phyloP scores from a whole-genome alignment of 1,140 invertebrate genomes.

The Matsumurasca onukii region DNA sequence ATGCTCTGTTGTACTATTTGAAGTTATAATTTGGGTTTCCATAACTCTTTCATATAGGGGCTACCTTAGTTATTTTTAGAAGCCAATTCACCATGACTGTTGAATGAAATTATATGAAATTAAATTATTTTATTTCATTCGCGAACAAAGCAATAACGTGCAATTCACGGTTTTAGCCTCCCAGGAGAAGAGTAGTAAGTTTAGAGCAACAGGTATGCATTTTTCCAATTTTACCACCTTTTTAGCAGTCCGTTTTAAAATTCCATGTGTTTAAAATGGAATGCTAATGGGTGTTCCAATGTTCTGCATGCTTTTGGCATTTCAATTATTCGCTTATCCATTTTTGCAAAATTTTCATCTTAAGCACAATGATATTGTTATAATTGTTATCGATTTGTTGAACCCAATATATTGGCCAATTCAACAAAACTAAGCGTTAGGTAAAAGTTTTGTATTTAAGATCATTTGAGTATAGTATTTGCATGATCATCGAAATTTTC shows the following conservation, averaged over 20 bases:
- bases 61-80: too few species aligned
- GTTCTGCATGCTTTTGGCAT: slow-evolving; percentile 11
- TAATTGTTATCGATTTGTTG: too few species aligned
- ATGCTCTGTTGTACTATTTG: too few species aligned
- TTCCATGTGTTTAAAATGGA: slow-evolving; percentile 4
- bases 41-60: too few species aligned
- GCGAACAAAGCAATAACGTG: not conserved
- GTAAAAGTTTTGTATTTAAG: too few species aligned
- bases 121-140: too few species aligned
- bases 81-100: not conserved
- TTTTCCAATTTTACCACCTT: slow-evolving; percentile 22
- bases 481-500: slow-evolving; percentile 8
- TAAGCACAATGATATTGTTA: too few species aligned
- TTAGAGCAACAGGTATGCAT: slow-evolving; percentile 54
- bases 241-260: not conserved
- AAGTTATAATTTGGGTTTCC: too few species aligned
- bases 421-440: too few species aligned
- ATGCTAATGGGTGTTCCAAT: not conserved
- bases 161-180: slow-evolving; percentile 48
- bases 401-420: too few species aligned
- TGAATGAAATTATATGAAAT: slow-evolving; percentile 16
- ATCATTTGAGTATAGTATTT: too few species aligned
- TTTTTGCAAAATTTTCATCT: slow-evolving; percentile 4
- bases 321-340: not conserved
- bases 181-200: slow-evolving; percentile 58